Percentiles rank a stretch among this genome's conserved stretches.
These are phyloP conservation scores for Chymomyza fuscimana DNA, from an alignment of 2,888 invertebrate genomes.

Conservation along the genomic window DNA sequence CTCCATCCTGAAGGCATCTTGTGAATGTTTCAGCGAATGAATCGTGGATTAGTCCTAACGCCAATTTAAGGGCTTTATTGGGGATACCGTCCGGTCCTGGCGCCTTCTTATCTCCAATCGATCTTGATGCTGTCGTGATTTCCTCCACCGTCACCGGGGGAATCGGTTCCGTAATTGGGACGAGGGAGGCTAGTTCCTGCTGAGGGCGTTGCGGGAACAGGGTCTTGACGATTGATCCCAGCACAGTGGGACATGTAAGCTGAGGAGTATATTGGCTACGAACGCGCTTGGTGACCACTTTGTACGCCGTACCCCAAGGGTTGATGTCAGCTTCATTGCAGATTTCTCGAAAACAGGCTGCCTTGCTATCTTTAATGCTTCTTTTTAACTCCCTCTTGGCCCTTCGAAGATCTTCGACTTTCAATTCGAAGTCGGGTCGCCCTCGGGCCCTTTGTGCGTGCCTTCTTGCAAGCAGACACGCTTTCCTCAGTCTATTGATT, in stretches of 20 bases:
- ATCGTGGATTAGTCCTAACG: not conserved
- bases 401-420: too few species aligned
- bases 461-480: too few species aligned
- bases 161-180: too few species aligned
- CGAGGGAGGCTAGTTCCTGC: too few species aligned
- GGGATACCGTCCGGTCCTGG: conserved; percentile 1
- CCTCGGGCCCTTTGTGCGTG: too few species aligned
- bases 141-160: not conserved
- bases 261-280: not conserved
- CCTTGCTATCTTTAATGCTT: too few species aligned
- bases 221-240: not conserved
- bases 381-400: too few species aligned
- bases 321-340: conserved; percentile 1
- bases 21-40: not conserved
- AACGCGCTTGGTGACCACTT: not conserved
- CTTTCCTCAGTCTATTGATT: too few species aligned
- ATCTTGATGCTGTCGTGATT: not conserved
- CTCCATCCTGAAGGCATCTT: not conserved
- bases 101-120: not conserved
- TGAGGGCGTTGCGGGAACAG: too few species aligned
- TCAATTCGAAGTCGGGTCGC: too few species aligned
- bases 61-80: not conserved
- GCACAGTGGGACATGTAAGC: not conserved
- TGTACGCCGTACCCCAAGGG: conserved; percentile 18
- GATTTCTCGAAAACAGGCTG: conserved; percentile 5